Evolutionary conservation across 1,140 invertebrate genomes (phyloP).

Genomic region (Atta texana): DNA sequence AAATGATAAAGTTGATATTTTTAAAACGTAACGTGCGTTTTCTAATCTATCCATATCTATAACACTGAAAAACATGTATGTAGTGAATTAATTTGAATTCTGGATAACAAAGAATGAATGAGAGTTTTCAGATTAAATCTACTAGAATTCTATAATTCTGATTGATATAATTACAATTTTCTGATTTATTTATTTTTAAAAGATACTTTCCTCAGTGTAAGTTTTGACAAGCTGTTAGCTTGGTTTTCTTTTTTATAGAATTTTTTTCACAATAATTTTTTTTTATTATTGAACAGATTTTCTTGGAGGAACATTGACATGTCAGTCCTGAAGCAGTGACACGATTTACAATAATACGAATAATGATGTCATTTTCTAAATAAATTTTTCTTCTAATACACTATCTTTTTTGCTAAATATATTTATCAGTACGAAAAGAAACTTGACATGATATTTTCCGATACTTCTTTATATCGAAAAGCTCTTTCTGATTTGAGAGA

Average conservation of each 20-base stretch:
- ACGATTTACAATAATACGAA: slow-evolving; percentile 18
- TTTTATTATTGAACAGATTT: not conserved
- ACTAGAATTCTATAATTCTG: no score
- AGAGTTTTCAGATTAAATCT: no score
- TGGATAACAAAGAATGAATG: no score
- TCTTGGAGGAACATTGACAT: not conserved
- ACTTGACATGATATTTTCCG: slow-evolving; percentile 2
- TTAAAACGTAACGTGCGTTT: not conserved
- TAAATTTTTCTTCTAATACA: not conserved
- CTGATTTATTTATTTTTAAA: no score
- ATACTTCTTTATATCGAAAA: slow-evolving; percentile 7
- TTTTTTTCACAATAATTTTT: not conserved
- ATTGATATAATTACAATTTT: no score
- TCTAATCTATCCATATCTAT: not conserved
- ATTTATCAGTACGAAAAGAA: slow-evolving; percentile 12
- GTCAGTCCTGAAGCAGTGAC: not conserved
- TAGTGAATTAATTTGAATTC: no score
- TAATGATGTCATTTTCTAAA: not conserved
- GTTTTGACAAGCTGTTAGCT: not conserved
- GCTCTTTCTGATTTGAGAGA: not conserved
- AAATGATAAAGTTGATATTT: not conserved
- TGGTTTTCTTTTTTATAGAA: not conserved
- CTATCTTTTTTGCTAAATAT: slow-evolving; percentile 5
- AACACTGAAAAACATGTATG: no score
- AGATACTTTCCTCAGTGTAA: not conserved